phyloP scores from a whole-genome alignment of 2,888 invertebrate genomes.

The Neuroscelio doddi region DNA sequence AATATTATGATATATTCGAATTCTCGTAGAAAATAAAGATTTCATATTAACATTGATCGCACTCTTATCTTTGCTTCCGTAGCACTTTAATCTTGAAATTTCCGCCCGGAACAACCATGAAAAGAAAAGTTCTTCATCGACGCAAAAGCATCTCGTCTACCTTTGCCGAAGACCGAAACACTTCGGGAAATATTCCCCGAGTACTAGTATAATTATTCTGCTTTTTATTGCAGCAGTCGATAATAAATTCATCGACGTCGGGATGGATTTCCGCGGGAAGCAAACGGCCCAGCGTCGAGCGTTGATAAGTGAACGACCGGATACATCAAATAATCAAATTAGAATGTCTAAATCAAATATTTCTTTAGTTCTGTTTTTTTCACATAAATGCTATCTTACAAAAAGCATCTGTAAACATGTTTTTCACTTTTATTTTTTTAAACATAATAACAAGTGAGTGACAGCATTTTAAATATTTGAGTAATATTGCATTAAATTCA shows the following conservation, averaged over 20 bases:
- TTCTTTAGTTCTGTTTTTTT: conserved; percentile 10
- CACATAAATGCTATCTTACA: too few relatives aligned
- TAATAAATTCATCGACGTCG: conserved; percentile 29
- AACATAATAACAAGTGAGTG: too few relatives aligned
- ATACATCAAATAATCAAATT: conserved; percentile 21
- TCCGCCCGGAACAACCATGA: conserved; percentile 14
- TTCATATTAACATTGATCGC: conserved; percentile 23
- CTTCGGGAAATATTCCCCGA: conserved; percentile 17
- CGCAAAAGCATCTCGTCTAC: too few relatives aligned
- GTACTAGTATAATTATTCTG: conserved; percentile 37
- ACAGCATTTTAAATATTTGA: too few relatives aligned
- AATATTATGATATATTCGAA: too few relatives aligned
- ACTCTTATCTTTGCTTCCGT: conserved; percentile 14
- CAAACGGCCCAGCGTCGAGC: conserved; percentile 6
- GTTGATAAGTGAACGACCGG: conserved; percentile 9
- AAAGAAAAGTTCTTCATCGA: conserved; percentile 19
- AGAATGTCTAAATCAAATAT: conserved; percentile 21
- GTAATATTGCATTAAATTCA: too few relatives aligned
- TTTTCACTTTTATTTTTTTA: too few relatives aligned
- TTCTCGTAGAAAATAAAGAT: too few relatives aligned
- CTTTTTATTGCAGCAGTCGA: conserved; percentile 16
- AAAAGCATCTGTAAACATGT: too few relatives aligned
- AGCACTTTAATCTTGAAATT: conserved; percentile 25
- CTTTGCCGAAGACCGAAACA: too few relatives aligned
- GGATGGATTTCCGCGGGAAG: conserved; percentile 32